These are phyloP conservation scores for Cecidostiba fungosa DNA, from an alignment of 2,888 invertebrate genomes.

Conservation along the genomic window DNA sequence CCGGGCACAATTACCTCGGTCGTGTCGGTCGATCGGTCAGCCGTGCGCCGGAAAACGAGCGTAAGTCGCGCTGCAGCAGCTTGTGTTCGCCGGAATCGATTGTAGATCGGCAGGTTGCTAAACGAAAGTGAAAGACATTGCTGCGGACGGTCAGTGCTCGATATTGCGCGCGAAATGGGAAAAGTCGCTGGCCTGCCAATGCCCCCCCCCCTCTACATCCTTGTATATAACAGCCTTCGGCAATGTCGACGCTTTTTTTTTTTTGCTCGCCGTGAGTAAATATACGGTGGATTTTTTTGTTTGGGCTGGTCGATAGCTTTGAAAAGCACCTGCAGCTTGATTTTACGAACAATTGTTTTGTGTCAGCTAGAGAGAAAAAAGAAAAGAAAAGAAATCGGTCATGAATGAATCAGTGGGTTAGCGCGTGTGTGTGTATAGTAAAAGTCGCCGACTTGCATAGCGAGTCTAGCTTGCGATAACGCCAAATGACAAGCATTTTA, in stretches of 20 bases:
- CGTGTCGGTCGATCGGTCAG: slow-evolving; percentile 9
- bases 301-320: not conserved
- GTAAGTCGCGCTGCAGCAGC: not conserved
- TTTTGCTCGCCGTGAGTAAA: not conserved
- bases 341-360: not conserved
- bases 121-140: slow-evolving; percentile 10
- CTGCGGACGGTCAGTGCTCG: not conserved
- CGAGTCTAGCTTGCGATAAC: not conserved
- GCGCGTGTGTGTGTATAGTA: not conserved
- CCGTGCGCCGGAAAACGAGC: slow-evolving; percentile 15
- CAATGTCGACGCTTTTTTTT: not conserved
- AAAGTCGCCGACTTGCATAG: not conserved
- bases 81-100: not conserved
- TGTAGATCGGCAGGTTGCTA: slow-evolving; percentile 7
- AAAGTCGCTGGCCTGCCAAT: not conserved
- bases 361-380: not conserved
- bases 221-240: not conserved
- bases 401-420: not conserved
- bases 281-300: not conserved
- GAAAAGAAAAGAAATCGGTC: not conserved
- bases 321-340: not conserved
- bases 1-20: not conserved
- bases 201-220: too few species aligned
- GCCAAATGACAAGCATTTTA: slow-evolving; percentile 21
- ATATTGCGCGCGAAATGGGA: not conserved